Conservation (phyloP, 2,797 vertebrate species). For the Phaenicophaeus curvirostris region DNA sequence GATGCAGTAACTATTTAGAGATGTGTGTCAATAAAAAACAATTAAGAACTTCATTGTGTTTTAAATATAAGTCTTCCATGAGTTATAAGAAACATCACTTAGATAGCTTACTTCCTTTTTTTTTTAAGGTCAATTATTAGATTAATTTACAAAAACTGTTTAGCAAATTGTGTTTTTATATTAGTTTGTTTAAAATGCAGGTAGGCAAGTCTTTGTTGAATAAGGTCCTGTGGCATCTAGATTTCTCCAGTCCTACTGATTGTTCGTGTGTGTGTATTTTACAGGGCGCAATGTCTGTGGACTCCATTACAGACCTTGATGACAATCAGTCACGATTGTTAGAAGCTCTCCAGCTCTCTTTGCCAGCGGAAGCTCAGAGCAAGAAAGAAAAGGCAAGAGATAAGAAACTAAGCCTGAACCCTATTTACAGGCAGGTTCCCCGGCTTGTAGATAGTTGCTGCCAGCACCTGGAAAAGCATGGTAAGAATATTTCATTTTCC, state of each 20-base stretch:
- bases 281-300: slow-evolving; percentile 97
- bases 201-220: background rate
- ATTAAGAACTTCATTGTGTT: background rate
- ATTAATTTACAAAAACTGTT: background rate
- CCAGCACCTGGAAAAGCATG: slow-evolving; percentile 94
- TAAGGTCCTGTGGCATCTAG: background rate
- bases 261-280: slow-evolving; percentile 33
- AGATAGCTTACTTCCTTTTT: background rate
- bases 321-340: slow-evolving; percentile 93
- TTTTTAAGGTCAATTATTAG: too few relatives aligned
- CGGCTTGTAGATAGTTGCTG: slow-evolving; percentile 95
- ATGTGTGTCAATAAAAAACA: background rate
- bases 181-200: background rate
- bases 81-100: background rate
- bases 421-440: slow-evolving; percentile 96
- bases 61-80: background rate
- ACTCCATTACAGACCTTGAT: slow-evolving; percentile 98
- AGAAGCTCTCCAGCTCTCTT: slow-evolving; percentile 95
- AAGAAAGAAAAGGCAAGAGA: slow-evolving; percentile 91
- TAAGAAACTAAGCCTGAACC: slow-evolving; percentile 96
- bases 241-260: background rate
- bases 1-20: background rate
- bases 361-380: slow-evolving; percentile 88
- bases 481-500: slow-evolving; percentile 76
- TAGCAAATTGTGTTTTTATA: background rate